These are phyloP conservation scores for Hestina assimilis DNA, from an alignment of 1,140 invertebrate genomes.

Conservation along the genomic window DNA sequence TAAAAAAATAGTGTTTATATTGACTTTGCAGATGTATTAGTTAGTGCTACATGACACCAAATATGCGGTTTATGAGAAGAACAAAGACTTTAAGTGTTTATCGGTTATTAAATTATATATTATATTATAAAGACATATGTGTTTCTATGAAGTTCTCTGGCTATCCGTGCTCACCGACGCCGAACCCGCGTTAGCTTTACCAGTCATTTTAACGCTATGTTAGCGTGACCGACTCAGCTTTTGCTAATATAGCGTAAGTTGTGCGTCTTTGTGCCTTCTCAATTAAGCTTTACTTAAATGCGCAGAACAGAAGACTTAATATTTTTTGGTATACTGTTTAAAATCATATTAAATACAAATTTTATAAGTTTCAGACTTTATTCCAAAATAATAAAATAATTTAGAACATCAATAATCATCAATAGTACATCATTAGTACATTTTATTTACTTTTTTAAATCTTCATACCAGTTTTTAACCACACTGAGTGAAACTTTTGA, in stretches of 20 bases:
- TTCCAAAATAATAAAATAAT: not conserved
- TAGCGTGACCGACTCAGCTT: conserved; percentile 39
- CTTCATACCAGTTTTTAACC: conserved; percentile 11
- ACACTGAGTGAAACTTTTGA: conserved; percentile 12
- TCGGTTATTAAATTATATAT: not conserved
- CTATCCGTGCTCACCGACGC: conserved; percentile 41
- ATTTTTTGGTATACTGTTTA: too few relatives aligned
- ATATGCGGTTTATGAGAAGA: not conserved
- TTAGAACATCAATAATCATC: too few relatives aligned
- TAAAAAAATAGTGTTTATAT: not conserved
- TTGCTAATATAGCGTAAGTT: conserved; percentile 31
- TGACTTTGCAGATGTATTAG: too few relatives aligned
- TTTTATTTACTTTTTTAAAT: not conserved
- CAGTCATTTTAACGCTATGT: conserved; percentile 34
- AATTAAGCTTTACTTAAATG: conserved; percentile 28
- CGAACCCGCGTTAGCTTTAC: conserved; percentile 49
- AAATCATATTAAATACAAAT: not conserved
- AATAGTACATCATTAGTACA: not conserved
- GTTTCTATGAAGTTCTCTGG: conserved; percentile 27
- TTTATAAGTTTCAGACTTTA: not conserved
- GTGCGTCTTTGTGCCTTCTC: conserved; percentile 15
- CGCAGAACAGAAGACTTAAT: too few relatives aligned
- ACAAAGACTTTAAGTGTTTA: not conserved
- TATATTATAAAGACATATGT: conserved; percentile 20
- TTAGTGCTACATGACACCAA: too few relatives aligned